Evolutionary conservation across 1,140 invertebrate species (phyloP), one percentile per base, ranked within the genome.

Genomic region (Aphelinus certus): DNA sequence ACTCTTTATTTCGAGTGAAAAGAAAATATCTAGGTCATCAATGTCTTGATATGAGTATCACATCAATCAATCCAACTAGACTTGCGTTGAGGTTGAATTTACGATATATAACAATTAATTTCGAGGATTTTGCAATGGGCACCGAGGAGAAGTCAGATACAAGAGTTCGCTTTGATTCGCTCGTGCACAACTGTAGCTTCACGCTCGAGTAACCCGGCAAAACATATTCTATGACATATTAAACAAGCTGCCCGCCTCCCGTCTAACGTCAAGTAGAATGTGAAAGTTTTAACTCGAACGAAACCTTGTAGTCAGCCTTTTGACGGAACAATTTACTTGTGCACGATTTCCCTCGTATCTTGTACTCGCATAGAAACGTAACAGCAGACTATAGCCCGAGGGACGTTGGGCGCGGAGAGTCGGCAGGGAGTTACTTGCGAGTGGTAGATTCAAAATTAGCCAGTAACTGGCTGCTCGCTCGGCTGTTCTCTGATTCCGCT

Each of bases 391-490:
- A 26, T 26, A 65, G 64, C 64, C 64, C 51, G 43, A 46, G 64
- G 64, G 64, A 67, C 64, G 45, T 56, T 56, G 51, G 56, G 56
- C 26, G 26, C 56, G 51, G 64, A 56, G 51, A 65, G 63, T 26
- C 26, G 56, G 56, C 10, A 42, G 10, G 51, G 63, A 47, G 48
- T 46, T 47, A 68, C 45, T 68, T 68, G 46, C 55, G 7, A 26
- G 47, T 3, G 47, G 56, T 60, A 70, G 67, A 70, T 70, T 70
- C 67, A 61, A 70, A 70, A 70, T 70, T 70, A 60, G 47, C 47
- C 46, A 60, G 57, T 26, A 26, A 26, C 26, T 26, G 26, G 26
- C 26, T 26, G 26, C 26, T 26, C 26, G 26, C 26, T 26, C 26
- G 26, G 26, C 26, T 26, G 26, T 26, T 26, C 26, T 26, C 26